Evolutionary conservation across 2,797 vertebrate genomes (phyloP).

Genomic region (Notoglanidium macrostoma): DNA sequence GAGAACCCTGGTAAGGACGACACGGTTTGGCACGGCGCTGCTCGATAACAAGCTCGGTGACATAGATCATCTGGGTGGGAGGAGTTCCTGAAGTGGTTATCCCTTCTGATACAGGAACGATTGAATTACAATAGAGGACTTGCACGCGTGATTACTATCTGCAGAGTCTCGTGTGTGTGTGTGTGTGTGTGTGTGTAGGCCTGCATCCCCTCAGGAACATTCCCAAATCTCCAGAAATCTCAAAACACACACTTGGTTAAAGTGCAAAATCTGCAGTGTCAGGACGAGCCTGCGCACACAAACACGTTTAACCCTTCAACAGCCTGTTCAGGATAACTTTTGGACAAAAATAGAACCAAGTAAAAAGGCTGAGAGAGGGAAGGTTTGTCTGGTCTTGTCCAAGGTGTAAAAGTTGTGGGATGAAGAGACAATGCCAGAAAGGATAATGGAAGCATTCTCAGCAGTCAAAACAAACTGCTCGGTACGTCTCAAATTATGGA

Average conservation of each 20-base stretch:
- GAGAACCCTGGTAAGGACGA: neutral
- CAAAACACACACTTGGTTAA: neutral
- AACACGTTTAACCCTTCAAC: neutral
- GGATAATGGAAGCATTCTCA: neutral
- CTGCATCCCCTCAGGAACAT: conserved; percentile 21
- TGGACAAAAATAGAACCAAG: neutral
- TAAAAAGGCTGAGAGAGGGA: too few relatives aligned
- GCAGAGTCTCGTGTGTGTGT: neutral
- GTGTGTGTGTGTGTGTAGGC: neutral
- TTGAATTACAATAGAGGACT: neutral
- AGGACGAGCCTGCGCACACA: conserved; percentile 8
- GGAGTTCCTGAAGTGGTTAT: neutral
- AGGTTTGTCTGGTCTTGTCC: neutral
- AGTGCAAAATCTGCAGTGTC: conserved; percentile 4
- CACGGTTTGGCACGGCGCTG: neutral
- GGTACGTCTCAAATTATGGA: neutral
- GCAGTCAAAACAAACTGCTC: neutral
- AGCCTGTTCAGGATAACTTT: neutral
- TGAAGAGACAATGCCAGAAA: neutral
- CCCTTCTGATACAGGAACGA: neutral
- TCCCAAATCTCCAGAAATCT: conserved; percentile 20
- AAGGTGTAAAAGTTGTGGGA: neutral
- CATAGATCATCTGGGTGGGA: neutral
- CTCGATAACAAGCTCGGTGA: neutral
- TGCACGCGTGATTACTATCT: neutral